phyloP scores from a whole-genome alignment of 2,888 invertebrate species.

The Drosophila koepferae region DNA sequence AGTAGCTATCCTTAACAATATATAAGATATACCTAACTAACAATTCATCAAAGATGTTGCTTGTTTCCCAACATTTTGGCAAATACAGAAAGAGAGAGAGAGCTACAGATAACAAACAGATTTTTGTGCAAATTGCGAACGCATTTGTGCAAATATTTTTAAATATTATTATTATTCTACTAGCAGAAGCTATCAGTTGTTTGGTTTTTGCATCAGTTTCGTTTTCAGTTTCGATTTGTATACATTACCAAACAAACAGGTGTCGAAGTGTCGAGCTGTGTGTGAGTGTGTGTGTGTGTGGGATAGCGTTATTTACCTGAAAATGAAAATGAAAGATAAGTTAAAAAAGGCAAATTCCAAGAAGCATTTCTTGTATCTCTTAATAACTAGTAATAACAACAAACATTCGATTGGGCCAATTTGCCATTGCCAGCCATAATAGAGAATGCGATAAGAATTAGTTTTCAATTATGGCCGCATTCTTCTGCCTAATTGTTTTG shows the following conservation, averaged over 20 bases:
- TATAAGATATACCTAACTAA: background rate
- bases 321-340: slow-evolving; percentile 23
- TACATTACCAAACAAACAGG: slow-evolving; percentile 17
- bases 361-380: slow-evolving; percentile 13
- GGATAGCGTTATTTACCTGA: slow-evolving; percentile 38
- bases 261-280: background rate
- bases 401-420: slow-evolving; percentile 9
- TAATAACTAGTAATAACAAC: slow-evolving; percentile 2
- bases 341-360: slow-evolving; percentile 5
- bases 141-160: slow-evolving; percentile 55
- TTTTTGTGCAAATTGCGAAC: slow-evolving; percentile 27
- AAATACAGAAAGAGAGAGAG: no score
- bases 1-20: no score
- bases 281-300: background rate
- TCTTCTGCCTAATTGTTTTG: background rate
- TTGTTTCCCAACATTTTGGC: slow-evolving; percentile 2
- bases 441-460: background rate
- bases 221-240: slow-evolving; percentile 11
- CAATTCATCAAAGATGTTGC: slow-evolving; percentile 10
- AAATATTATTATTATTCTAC: slow-evolving; percentile 17
- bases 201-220: background rate
- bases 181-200: background rate
- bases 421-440: background rate
- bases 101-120: slow-evolving; percentile 1
- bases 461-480: background rate